Evolutionary conservation across 1,140 invertebrate species (phyloP).

Genomic region (Heliconius eleuchia): DNA sequence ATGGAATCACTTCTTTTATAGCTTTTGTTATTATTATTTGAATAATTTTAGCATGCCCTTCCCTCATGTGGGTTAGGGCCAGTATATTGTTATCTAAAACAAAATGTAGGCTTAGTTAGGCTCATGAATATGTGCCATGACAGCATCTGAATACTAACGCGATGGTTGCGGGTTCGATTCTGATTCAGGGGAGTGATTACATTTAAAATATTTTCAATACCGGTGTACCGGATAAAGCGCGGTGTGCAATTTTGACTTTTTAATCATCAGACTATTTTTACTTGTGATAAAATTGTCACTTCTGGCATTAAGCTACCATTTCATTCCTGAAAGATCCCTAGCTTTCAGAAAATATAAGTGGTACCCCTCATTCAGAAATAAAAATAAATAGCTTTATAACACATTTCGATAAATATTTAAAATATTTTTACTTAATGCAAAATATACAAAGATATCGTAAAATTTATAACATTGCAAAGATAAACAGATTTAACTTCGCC

Average conservation of each 20-base stretch:
- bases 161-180: background rate
- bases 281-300: too few species aligned
- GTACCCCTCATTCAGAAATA: too few species aligned
- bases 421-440: background rate
- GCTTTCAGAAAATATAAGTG: too few species aligned
- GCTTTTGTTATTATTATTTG: slow-evolving; percentile 7
- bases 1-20: slow-evolving; percentile 8
- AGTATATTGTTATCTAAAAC: background rate
- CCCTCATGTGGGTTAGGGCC: background rate
- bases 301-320: too few species aligned
- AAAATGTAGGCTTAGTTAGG: background rate
- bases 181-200: too few species aligned
- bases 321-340: too few species aligned
- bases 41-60: background rate
- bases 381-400: too few species aligned
- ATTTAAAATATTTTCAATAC: too few species aligned
- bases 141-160: background rate
- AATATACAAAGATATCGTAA: background rate
- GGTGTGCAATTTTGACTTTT: too few species aligned
- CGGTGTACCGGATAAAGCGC: too few species aligned
- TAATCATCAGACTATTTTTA: too few species aligned
- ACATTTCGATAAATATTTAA: background rate
- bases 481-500: slow-evolving; percentile 21
- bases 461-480: slow-evolving; percentile 15
- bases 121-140: background rate